Conservation (phyloP, 2,113 vertebrate genomes). For the Atractosteus spatula region DNA sequence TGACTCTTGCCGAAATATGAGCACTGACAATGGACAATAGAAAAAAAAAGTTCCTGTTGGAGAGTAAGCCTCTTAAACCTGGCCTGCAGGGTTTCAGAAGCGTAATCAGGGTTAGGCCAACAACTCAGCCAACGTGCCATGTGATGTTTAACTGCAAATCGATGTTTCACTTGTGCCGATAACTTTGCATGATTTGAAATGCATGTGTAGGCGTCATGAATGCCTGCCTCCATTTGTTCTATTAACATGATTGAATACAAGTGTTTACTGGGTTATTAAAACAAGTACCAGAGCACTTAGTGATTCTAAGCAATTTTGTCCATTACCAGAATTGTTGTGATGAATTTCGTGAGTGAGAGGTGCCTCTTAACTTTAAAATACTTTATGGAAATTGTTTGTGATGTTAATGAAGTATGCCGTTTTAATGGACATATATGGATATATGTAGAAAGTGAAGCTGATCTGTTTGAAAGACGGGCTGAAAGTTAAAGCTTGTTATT, state of each 20-base stretch:
- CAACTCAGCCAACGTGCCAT: constrained; percentile 28
- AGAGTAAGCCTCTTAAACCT: not conserved
- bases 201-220: not conserved
- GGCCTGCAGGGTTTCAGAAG: not conserved
- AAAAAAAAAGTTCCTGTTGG: not conserved
- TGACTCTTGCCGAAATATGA: not conserved
- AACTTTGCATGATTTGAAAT: constrained; percentile 28
- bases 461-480: not conserved
- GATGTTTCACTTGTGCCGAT: constrained; percentile 29
- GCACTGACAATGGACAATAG: not conserved
- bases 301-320: constrained; percentile 68
- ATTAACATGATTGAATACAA: constrained; percentile 35
- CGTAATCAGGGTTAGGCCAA: constrained; percentile 13
- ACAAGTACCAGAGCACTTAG: constrained; percentile 45
- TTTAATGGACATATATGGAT: no score
- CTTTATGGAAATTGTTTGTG: not conserved
- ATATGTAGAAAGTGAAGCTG: not conserved
- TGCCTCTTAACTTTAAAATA: not conserved
- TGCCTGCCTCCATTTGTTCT: not conserved
- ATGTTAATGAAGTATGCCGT: not conserved
- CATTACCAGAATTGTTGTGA: constrained; percentile 45
- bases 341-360: constrained; percentile 22
- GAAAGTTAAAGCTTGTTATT: not conserved
- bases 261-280: constrained; percentile 48
- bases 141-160: constrained; percentile 28